phyloP scores from a whole-genome alignment of 2,888 invertebrate species.

The Trypoxylon attenuatum region DNA sequence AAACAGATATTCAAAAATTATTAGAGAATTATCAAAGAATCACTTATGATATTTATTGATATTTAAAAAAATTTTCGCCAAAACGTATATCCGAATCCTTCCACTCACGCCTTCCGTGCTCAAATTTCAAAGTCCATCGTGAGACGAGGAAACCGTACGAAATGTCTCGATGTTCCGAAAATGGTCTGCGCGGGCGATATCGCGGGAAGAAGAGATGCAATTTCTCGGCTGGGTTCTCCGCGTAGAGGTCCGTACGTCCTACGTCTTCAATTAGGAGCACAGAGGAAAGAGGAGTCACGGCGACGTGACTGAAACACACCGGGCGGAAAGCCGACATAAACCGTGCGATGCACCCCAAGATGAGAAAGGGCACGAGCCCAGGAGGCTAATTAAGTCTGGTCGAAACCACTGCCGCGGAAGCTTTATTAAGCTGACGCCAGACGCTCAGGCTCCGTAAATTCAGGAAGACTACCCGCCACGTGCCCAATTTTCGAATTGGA shows the following conservation, averaged over 20 bases:
- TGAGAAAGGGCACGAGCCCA: slow-evolving; percentile 14
- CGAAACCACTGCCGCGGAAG: slow-evolving; percentile 48
- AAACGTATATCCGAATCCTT: too few relatives aligned
- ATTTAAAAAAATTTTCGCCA: too few relatives aligned
- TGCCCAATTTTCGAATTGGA: slow-evolving; percentile 58
- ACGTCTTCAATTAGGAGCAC: slow-evolving; percentile 38
- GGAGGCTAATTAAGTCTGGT: slow-evolving; percentile 60
- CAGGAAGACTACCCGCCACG: too few relatives aligned
- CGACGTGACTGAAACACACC: slow-evolving; percentile 30
- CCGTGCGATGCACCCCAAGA: slow-evolving; percentile 1
- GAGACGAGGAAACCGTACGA: too few relatives aligned
- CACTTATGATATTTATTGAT: too few relatives aligned
- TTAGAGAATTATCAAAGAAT: too few relatives aligned
- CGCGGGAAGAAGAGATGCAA: too few relatives aligned
- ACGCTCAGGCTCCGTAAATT: slow-evolving; percentile 57
- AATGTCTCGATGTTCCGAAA: too few relatives aligned
- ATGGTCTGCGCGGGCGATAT: too few relatives aligned
- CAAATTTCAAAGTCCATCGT: too few relatives aligned
- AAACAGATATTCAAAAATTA: too few relatives aligned
- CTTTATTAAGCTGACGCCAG: slow-evolving; percentile 63
- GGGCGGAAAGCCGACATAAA: slow-evolving; percentile 32
- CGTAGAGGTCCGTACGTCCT: neutral
- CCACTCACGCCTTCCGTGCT: too few relatives aligned
- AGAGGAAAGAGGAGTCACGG: slow-evolving; percentile 21
- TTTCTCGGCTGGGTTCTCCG: slow-evolving; percentile 4